Conservation (phyloP, 2,888 invertebrate genomes). For the Tachina grossa region DNA sequence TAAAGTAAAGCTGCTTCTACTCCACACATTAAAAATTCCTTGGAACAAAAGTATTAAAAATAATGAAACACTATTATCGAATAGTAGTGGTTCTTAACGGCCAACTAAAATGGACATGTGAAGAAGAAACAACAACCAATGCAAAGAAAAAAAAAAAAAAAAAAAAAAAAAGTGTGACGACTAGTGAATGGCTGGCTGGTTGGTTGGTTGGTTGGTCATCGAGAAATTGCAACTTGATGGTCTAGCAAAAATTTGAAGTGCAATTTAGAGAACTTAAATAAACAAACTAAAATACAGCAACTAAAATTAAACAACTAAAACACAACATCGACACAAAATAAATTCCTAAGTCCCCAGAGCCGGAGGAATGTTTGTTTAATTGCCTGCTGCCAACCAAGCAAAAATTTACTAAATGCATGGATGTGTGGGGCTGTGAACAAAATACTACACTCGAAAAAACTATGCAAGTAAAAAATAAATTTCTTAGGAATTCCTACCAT, state of each 20-base stretch:
- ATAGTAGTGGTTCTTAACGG: conserved; percentile 56
- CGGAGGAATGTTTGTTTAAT: conserved; percentile 66
- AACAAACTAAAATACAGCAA: conserved; percentile 46
- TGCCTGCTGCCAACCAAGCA: conserved; percentile 58
- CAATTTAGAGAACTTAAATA: conserved; percentile 61
- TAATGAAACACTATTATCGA: conserved; percentile 48
- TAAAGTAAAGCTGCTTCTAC: conserved; percentile 47
- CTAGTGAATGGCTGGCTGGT: conserved; percentile 23
- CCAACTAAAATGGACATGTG: conserved; percentile 38
- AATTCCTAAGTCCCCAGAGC: conserved; percentile 58
- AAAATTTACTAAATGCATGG: conserved; percentile 10
- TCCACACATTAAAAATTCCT: conserved; percentile 46
- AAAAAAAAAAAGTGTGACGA: conserved; percentile 30
- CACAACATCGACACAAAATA: conserved; percentile 45
- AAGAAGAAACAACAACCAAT: conserved; percentile 16
- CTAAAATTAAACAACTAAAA: conserved; percentile 50
- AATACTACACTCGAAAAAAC: conserved; percentile 16
- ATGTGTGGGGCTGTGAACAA: neutral
- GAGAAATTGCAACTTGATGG: conserved; percentile 65
- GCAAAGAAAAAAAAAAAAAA: neutral
- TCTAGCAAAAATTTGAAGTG: conserved; percentile 62
- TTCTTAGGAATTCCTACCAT: too few relatives aligned
- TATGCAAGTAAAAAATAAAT: neutral
- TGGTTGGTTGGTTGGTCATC: conserved; percentile 46
- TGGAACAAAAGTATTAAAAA: conserved; percentile 31